These are phyloP conservation scores for Laupala kohalensis DNA, from an alignment of 1,140 invertebrate genomes.

Conservation along the genomic window DNA sequence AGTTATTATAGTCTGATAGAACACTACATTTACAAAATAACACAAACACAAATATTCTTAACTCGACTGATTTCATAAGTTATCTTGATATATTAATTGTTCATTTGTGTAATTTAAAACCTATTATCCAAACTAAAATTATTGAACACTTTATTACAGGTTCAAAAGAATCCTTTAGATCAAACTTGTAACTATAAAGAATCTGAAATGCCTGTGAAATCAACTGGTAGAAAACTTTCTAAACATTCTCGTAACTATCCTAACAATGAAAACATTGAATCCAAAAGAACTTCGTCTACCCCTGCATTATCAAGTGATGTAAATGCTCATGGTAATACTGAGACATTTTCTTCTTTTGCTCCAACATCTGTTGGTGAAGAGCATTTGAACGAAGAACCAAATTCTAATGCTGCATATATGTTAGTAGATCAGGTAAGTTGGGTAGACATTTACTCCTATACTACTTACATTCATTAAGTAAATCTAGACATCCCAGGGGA, in stretches of 20 bases:
- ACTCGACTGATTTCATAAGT: too few species aligned
- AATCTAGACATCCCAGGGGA: too few species aligned
- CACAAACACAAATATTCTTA: too few species aligned
- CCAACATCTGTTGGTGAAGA: background rate
- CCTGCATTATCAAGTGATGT: background rate
- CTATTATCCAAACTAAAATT: too few species aligned
- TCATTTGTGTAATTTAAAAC: too few species aligned
- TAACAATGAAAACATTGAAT: background rate
- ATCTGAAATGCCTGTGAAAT: background rate
- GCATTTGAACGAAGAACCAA: slow-evolving; percentile 25
- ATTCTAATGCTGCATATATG: slow-evolving; percentile 50
- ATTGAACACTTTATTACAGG: background rate
- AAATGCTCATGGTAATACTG: background rate
- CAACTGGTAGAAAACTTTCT: background rate
- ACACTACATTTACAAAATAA: too few species aligned
- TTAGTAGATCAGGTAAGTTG: slow-evolving; percentile 45
- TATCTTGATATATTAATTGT: too few species aligned
- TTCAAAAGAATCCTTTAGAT: background rate
- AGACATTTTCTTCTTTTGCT: background rate
- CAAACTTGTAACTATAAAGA: background rate
- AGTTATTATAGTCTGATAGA: too few species aligned
- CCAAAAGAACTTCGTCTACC: slow-evolving; percentile 5
- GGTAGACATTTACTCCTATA: background rate
- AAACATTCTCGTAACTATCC: background rate
- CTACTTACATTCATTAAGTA: background rate